Base-by-base conservation (phyloP, 30 jellyfish, hydroid and myxozoan genomes). In the Clytia hemisphaerica region DNA sequence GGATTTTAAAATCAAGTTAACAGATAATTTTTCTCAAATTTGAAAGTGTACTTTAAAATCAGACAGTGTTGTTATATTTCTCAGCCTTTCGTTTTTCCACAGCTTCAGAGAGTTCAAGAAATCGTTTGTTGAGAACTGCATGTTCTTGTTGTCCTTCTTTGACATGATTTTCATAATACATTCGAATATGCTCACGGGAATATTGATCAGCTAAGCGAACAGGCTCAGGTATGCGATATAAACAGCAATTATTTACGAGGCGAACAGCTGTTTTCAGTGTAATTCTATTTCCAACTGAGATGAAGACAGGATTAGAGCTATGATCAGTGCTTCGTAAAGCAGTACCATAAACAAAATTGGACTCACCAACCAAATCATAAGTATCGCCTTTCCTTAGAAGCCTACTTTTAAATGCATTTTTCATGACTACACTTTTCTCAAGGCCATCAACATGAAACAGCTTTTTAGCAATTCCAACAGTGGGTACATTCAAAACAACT, bases 391-490 rank as follows among this genome's bases (percentile, higher is more conserved):
- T 73, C 9, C 51, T 54, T 1, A 18, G 26, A 61, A 86, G 73
- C 54, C 9, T n/a, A 32, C 12, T 1, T 38, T 15, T 44, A 9
- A 79, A 84, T 79, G 50, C 69, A 3, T 61, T 44, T 57, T 63
- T 76, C 58, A 80, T 77, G 21, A 30, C 49, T 2, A 69, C 83
- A 70, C 61, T 36, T 18, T 76, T 80, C 49, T 75, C 83, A 14
- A 89, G 46, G 5, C 94, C 98, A 65, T 82, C 95, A 22, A 81
- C 94, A 45, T 66, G 93, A 58, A 89, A 72, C 45, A 89, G 62
- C 63, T 80, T 84, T 76, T 89, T 89, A n/a, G 98, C 98, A 58
- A 80, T 95, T 31, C 98, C 98, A 32, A 89, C 51, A 6, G 98
- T 73, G 16, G 98, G 98, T 0, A 82, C 31, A 36, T 76, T 85